phyloP scores from a whole-genome alignment of 2,888 invertebrate species.

The Lagria hirta region DNA sequence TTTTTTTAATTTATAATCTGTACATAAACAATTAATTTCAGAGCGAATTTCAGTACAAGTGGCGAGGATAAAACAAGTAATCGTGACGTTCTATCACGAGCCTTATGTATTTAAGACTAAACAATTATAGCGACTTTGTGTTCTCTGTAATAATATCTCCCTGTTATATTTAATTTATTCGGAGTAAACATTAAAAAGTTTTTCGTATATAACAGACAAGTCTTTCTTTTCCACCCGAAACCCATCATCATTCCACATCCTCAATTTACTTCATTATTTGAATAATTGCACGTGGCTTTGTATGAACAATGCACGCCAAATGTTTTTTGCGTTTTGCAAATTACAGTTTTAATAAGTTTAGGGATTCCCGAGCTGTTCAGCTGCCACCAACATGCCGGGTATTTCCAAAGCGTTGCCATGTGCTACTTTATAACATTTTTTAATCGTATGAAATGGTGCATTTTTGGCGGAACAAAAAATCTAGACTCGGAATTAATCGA shows the following conservation, averaged over 20 bases:
- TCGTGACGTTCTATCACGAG: constrained; percentile 17
- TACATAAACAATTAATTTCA: constrained; percentile 10
- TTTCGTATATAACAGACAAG: constrained; percentile 2
- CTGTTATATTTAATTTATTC: constrained; percentile 1
- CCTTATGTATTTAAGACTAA: constrained; percentile 11
- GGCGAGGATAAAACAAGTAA: constrained; percentile 5
- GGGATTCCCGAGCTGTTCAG: constrained; percentile 26
- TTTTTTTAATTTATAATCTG: constrained; percentile 24
- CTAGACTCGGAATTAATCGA: too few relatives aligned
- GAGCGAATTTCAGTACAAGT: constrained; percentile 15
- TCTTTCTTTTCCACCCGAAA: background rate
- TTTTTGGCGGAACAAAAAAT: too few relatives aligned
- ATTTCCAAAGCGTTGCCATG: constrained; percentile 23
- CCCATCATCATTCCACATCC: too few relatives aligned
- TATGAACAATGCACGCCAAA: constrained; percentile 15
- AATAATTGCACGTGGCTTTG: constrained; percentile 1
- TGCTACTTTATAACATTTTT: too few relatives aligned
- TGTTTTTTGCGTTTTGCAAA: constrained; percentile 19
- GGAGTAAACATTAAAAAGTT: too few relatives aligned
- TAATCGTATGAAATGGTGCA: too few relatives aligned
- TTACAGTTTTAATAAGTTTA: constrained; percentile 20
- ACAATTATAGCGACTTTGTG: constrained; percentile 4
- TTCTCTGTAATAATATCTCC: constrained; percentile 17
- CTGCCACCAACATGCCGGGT: constrained; percentile 17
- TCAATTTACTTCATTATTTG: too few relatives aligned